Evolutionary conservation across 2,888 invertebrate genomes (phyloP).

Genomic region (Ptychoptera albimana): DNA sequence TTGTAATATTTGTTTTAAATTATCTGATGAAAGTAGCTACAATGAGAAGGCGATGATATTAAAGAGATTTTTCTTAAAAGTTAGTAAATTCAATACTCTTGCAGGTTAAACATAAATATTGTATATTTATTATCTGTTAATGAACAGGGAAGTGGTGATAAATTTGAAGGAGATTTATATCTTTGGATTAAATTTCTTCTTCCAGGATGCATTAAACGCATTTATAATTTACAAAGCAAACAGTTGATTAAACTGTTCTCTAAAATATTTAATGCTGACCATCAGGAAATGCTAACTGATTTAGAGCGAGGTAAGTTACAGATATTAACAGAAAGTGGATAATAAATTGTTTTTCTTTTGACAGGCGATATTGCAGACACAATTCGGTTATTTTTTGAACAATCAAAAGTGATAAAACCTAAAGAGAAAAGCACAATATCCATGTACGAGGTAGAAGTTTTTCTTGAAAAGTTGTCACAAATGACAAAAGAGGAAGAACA

Average conservation of each 20-base stretch:
- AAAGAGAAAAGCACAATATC: conserved; percentile 50
- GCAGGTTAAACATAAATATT: background rate
- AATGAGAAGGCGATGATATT: conserved; percentile 63
- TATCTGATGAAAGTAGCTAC: conserved; percentile 64
- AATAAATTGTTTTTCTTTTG: background rate
- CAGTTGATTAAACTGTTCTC: conserved; percentile 81
- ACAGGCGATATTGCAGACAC: conserved; percentile 75
- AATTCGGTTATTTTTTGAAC: conserved; percentile 56
- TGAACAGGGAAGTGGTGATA: conserved; percentile 39
- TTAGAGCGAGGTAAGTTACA: conserved; percentile 48
- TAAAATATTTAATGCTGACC: conserved; percentile 54
- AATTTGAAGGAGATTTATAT: conserved; percentile 60
- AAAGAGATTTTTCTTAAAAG: conserved; percentile 45
- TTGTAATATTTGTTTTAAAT: conserved; percentile 56
- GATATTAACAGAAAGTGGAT: background rate
- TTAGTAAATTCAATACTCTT: conserved; percentile 15
- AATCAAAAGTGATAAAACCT: conserved; percentile 42
- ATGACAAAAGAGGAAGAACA: conserved; percentile 83
- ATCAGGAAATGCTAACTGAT: conserved; percentile 69
- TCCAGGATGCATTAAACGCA: conserved; percentile 65
- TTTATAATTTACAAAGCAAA: conserved; percentile 87
- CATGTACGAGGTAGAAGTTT: conserved; percentile 59
- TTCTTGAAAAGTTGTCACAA: conserved; percentile 54
- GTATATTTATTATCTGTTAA: too few relatives aligned
- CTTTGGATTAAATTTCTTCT: conserved; percentile 71